Conservation (phyloP, 2,113 vertebrate species). For the Picathartes gymnocephalus region DNA sequence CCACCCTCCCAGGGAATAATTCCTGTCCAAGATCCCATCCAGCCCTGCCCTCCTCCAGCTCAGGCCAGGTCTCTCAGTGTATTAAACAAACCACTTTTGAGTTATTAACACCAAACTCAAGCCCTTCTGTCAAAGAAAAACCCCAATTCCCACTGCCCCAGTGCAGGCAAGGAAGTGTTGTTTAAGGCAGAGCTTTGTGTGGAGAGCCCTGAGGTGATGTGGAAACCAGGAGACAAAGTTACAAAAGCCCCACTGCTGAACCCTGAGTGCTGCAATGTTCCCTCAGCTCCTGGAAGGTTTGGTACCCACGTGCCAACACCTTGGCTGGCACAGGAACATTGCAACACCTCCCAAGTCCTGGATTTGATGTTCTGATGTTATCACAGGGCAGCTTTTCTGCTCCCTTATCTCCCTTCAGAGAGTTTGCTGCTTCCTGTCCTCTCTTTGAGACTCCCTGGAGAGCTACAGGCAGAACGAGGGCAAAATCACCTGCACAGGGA, state of each 20-base stretch:
- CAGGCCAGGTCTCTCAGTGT: not conserved
- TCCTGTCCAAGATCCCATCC: rapidly evolving
- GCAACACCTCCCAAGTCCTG: not conserved
- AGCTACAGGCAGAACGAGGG: not conserved
- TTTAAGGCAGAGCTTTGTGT: not conserved
- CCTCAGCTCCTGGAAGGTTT: not conserved
- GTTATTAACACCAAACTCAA: not conserved
- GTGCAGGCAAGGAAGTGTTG: not conserved
- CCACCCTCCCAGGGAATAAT: not conserved
- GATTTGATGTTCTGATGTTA: not conserved
- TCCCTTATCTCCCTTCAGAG: not conserved
- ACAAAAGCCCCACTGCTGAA: not conserved
- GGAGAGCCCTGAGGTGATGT: not conserved
- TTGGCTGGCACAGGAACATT: not conserved
- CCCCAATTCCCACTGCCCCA: not conserved
- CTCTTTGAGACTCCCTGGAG: not conserved
- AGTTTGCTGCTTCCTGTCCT: not conserved
- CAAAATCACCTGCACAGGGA: not conserved
- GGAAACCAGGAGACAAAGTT: not conserved
- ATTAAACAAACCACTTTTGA: not conserved
- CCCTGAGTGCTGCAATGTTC: not conserved
- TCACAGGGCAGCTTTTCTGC: not conserved
- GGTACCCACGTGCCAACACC: not conserved
- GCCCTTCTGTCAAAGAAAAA: not conserved
- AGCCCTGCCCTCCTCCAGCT: not conserved